Evolutionary conservation across 2,113 vertebrate genomes (phyloP).

Genomic region (Nothobranchius kuhntae): DNA sequence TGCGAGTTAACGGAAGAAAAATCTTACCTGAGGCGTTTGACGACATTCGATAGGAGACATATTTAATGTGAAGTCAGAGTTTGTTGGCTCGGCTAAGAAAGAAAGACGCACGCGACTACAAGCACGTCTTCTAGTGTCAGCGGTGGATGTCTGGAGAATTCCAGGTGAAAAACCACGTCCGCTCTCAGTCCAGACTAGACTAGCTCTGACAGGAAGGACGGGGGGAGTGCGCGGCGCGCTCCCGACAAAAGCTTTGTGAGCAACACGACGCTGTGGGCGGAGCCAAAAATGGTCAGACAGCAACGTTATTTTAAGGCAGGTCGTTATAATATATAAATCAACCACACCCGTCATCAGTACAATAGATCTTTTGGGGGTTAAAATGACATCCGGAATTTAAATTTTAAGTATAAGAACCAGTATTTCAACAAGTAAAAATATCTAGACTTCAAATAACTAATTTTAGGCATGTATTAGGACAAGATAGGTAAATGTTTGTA

Average conservation of each 20-base stretch:
- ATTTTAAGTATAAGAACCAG: too few species aligned
- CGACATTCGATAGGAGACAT: conserved; percentile 85
- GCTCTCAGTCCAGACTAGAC: neutral
- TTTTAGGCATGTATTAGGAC: too few species aligned
- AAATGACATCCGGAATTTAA: too few species aligned
- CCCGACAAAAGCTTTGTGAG: conserved; percentile 22
- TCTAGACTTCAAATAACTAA: too few species aligned
- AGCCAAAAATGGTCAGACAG: neutral
- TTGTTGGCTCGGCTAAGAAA: conserved; percentile 48
- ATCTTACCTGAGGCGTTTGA: conserved; percentile 85
- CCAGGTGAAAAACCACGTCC: conserved; percentile 4
- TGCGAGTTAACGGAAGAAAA: neutral
- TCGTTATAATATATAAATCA: neutral
- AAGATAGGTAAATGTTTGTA: too few species aligned
- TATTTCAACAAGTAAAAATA: too few species aligned
- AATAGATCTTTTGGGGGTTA: too few species aligned
- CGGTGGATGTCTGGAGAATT: conserved; percentile 8
- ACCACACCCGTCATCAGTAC: neutral
- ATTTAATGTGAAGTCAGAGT: conserved; percentile 84
- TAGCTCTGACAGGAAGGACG: conserved; percentile 28
- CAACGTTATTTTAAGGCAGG: neutral
- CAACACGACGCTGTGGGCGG: conserved; percentile 20
- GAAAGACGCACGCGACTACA: conserved; percentile 58
- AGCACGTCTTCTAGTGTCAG: conserved; percentile 25
- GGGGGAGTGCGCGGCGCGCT: conserved; percentile 45